A percentile compares a stretch with the other conserved stretches of the same genome.
Conservation (phyloP, 2,888 invertebrate species). For the Drosophila nr. perissopoda region DNA sequence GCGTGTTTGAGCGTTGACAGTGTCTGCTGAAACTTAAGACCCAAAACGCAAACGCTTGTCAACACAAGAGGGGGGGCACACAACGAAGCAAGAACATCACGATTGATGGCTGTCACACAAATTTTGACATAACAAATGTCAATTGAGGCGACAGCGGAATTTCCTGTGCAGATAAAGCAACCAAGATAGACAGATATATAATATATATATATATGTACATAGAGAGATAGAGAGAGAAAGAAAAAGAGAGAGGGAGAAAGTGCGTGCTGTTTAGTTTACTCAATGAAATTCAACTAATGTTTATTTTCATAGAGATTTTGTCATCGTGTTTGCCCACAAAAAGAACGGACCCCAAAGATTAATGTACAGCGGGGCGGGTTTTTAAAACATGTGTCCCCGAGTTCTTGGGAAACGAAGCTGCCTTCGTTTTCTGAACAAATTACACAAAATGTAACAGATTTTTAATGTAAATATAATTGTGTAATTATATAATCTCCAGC, state of each 20-base stretch:
- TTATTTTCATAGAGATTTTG: slow-evolving; percentile 73
- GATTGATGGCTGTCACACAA: slow-evolving; percentile 78
- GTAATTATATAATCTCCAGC: slow-evolving; percentile 75
- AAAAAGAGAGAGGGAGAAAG: neutral
- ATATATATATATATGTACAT: neutral
- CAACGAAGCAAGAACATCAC: slow-evolving; percentile 18
- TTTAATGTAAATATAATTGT: slow-evolving; percentile 80
- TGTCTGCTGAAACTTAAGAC: slow-evolving; percentile 44
- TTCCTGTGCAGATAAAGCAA: slow-evolving; percentile 46
- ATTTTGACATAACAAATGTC: slow-evolving; percentile 79
- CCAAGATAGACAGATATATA: neutral
- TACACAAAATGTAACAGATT: slow-evolving; percentile 70
- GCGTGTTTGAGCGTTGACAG: slow-evolving; percentile 49
- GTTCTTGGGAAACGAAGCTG: slow-evolving; percentile 48
- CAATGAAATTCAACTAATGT: slow-evolving; percentile 62
- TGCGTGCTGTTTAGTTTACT: slow-evolving; percentile 37
- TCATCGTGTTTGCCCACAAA: slow-evolving; percentile 66
- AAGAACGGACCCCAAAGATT: slow-evolving; percentile 22
- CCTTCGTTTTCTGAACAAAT: slow-evolving; percentile 52
- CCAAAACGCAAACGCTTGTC: slow-evolving; percentile 60
- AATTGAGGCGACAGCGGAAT: slow-evolving; percentile 52
- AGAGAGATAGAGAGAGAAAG: accelerated
- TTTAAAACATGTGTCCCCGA: slow-evolving; percentile 58
- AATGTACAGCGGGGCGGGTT: slow-evolving; percentile 18
- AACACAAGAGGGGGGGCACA: slow-evolving; percentile 44